Evolutionary conservation across 1,140 invertebrate species (phyloP), one percentile per base, ranked within the genome.

Genomic region (Anastrepha obliqua): DNA sequence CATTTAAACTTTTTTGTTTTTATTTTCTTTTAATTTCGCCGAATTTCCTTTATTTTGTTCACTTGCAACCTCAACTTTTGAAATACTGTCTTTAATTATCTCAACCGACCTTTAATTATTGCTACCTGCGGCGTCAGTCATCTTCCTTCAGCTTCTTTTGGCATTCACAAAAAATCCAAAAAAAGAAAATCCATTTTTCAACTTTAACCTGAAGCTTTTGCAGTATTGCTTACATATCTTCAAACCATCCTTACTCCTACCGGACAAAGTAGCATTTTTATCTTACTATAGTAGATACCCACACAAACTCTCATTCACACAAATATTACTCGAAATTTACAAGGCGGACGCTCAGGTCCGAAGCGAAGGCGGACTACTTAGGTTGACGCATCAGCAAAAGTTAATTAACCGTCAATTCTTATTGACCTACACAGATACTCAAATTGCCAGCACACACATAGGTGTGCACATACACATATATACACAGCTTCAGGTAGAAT

Each of bases 331-430:
- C 29, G 64, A 67, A 20, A 67, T 39, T 67, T 39, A 67, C 29
- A 67, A 39, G 64, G 13, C 44, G 67, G 42, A 15, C 67, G 67
- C 39, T 17, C 67, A 74, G 44, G 67, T 74, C 29, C 67, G 39
- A 74, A 17, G 67, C 67, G 39, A 74, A 17, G 67, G 67, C 67
- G 67, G 67, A 74, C 39, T 42, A 74, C 67, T 74, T 74, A 15
- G 67, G 42, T 74, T 74, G 67, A 74, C 42, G 67, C 67, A 74
- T 74, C 67, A 74, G 67, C 67, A 74, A 74, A 74, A 74, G 39
- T 74, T 74, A 74, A 74, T 74, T 74, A 74, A 74, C 67, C 67
- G 67, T 74, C 67, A 74, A 74, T 74, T 47, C 67, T 74, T n/a
- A 62, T 62, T 62, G 60, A 62, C 60, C 15, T 17, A 62, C 7